These are phyloP conservation scores for Gasteruption jaculator DNA, from an alignment of 2,888 invertebrate genomes.

Conservation along the genomic window DNA sequence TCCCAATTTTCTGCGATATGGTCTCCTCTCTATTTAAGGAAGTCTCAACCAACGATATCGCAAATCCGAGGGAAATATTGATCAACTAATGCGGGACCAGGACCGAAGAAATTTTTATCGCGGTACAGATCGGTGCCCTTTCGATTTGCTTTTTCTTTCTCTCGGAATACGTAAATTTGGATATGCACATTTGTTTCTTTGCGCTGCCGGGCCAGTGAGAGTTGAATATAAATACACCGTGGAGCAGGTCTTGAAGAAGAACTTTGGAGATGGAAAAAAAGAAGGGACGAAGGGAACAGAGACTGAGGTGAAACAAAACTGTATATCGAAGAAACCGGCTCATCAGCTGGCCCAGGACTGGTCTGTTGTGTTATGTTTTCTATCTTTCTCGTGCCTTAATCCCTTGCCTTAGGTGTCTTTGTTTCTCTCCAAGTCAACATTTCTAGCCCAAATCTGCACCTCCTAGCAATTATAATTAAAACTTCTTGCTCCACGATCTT, in stretches of 20 bases:
- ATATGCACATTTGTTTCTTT: conserved; percentile 6
- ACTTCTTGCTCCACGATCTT: no score
- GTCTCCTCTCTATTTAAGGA: no score
- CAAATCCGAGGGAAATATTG: no score
- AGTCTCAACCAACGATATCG: no score
- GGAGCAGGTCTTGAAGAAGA: conserved; percentile 29
- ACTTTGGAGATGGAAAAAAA: conserved; percentile 30
- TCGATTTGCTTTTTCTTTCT: no score
- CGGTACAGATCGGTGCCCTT: no score
- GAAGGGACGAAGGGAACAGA: conserved; percentile 15
- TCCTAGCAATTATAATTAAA: no score
- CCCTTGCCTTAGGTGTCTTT: conserved; percentile 8
- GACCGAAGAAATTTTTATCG: no score
- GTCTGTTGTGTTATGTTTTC: conserved; percentile 39
- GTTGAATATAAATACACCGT: conserved; percentile 42
- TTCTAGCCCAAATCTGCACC: conserved; percentile 6
- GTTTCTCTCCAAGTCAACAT: conserved; percentile 7
- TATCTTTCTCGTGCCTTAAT: conserved; percentile 22
- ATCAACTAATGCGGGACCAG: no score
- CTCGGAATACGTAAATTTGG: conserved; percentile 1
- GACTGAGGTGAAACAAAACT: conserved; percentile 38
- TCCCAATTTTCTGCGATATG: no score
- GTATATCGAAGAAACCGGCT: conserved; percentile 46
- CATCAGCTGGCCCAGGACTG: conserved; percentile 49
- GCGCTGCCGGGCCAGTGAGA: no score